Evolutionary conservation across 2,797 vertebrate genomes (phyloP).

Genomic region (Arctocebus calabarensis): DNA sequence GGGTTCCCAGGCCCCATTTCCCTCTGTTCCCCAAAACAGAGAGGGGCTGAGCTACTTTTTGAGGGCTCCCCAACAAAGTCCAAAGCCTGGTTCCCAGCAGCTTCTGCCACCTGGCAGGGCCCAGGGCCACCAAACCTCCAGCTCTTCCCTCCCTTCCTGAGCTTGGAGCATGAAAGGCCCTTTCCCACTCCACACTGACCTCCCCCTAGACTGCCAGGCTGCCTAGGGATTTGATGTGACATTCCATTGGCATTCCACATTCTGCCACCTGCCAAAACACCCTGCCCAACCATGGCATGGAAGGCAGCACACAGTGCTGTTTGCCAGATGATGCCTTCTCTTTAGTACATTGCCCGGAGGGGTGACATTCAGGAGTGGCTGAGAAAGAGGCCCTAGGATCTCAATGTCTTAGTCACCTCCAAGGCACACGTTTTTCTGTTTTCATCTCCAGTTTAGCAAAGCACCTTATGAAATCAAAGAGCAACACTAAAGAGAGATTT

Average conservation of each 20-base stretch:
- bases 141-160: constrained; percentile 72
- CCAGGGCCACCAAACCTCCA: not conserved
- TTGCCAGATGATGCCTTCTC: constrained; percentile 54
- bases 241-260: constrained; percentile 79
- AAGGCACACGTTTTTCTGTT: not conserved
- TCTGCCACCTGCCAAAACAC: constrained; percentile 54
- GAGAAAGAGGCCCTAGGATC: not conserved
- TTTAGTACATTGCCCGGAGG: not conserved
- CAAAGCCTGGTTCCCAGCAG: constrained; percentile 46
- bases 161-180: constrained; percentile 76
- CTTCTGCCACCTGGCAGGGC: constrained; percentile 73
- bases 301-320: rapidly evolving
- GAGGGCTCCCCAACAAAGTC: constrained; percentile 32
- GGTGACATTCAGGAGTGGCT: rapidly evolving
- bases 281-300: rapidly evolving
- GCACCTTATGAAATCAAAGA: not conserved
- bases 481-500: not conserved
- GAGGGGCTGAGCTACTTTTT: not conserved
- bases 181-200: constrained; percentile 61
- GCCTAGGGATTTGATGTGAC: constrained; percentile 78
- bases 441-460: not conserved
- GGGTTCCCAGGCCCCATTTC: not conserved
- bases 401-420: not conserved
- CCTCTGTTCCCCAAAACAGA: constrained; percentile 26
- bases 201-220: constrained; percentile 76